Base-by-base conservation (phyloP, 2,113 vertebrate species). In the Lamprotornis superbus region DNA sequence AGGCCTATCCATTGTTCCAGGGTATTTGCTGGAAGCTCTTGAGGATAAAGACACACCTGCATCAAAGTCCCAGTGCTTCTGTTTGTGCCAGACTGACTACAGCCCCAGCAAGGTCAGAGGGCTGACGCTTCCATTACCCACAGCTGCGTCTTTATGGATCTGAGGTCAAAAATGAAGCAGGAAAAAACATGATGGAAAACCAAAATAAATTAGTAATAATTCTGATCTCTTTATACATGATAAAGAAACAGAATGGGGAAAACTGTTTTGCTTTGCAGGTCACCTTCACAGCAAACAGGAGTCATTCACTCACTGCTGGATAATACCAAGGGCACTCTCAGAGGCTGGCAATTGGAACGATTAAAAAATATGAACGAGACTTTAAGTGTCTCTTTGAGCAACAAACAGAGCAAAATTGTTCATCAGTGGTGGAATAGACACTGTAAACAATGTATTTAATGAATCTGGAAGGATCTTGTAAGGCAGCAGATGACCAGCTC, bases 351-450 rank as follows among this genome's bases (percentile, higher is more conserved):
- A 47, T 4, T 82, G 39, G 60, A 87, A 87, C 40, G 30, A 89
- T 74, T 75, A 63, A 89, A 91, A 94, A 92, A 90, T 52, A 80
- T 20, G 35, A 87, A 64, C 30, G 49, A 67, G 60, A 84, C 57
- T 95, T 94, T 31, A 65, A 53, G 40, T 49, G 73, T 55, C 30
- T 89, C 60, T 70, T 81, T 75, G 50, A 89, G 77, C 84, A 83
- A 87, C 30, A 95, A 95, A 84, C 27, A 91, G 57, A 88, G 15
- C 8, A 89, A 89, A 94, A 91, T 44, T 81, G 44, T 75, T 93
- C 56, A 75, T 76, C 44, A 37, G 30, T 63, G 53, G 65, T 20
- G 4, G 31, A 76, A 76, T 0, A 83, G 35, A 65, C 8, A 25
- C 22, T 52, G 31, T 17, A 86, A 77, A 86, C 15, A 28, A 15